Base-by-base conservation (phyloP, 2,888 invertebrate genomes). In the Polyploca ridens region DNA sequence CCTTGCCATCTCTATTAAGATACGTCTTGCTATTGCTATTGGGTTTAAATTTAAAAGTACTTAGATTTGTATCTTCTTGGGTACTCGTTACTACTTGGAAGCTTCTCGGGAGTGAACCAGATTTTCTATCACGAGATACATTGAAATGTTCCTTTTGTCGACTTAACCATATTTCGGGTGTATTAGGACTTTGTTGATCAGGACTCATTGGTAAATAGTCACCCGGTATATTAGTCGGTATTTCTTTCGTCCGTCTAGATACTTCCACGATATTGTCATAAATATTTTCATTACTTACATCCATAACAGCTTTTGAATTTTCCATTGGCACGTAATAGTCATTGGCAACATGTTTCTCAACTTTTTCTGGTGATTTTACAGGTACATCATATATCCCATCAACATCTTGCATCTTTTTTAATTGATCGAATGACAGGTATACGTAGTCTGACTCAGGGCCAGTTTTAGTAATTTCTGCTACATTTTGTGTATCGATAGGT, bases 101-200 rank as follows among this genome's bases (percentile, higher is more conserved):
- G 77, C 97, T 97, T 75, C 97, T 94, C 0, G 97, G 97, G 64
- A 97, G 85, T 0, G 97, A 97, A 33, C 97, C 97, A 14, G 97
- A 96, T 84, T 97, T 97, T 80, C 95, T 95, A 63, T 94, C 94
- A 63, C 95, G 94, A 0, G 95, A 95, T 5, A 95, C 95, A 61
- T 96, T 96, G 64, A 97, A 93, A 79, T 96, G 96, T 74, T 96
- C 96, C 72, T 95, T 95, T 73, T 97, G 96, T 64, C 96, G 95
- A 72, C 96, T 96, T 33, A 96, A 83, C 96, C 97, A 97, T 66
- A 96, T 95, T 64, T 96, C 96, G 4, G 96, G 96, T 6, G 95
- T 92, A 35, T 95, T 96, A 0, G 96, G 96, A 71, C 90, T 93
- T 69, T 93, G 89, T 63, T 90, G 90, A 13, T 91, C 93, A 1